Percentiles rank a stretch among this genome's conserved stretches.
phyloP scores from a whole-genome alignment of 2,888 invertebrate genomes.

The Cephus rjabovi region DNA sequence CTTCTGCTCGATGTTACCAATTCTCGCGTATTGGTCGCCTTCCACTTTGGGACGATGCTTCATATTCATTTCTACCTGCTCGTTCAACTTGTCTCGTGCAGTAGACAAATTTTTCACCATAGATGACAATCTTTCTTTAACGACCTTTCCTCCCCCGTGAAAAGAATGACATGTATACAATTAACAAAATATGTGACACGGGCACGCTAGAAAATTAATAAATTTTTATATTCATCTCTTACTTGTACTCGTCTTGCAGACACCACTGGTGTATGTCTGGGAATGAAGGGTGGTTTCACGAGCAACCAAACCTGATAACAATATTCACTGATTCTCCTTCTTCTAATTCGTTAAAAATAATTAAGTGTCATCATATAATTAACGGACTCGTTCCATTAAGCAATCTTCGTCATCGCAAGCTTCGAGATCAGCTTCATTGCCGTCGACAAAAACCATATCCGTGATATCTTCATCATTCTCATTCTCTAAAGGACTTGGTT shows the following conservation, averaged over 20 bases:
- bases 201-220: neutral
- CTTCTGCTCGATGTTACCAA: constrained; percentile 11
- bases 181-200: neutral
- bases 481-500: neutral
- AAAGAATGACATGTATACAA: neutral
- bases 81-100: constrained; percentile 18
- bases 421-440: constrained; percentile 32
- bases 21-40: constrained; percentile 17
- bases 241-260: constrained; percentile 19
- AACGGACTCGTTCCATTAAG: constrained; percentile 33
- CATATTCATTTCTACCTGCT: constrained; percentile 8
- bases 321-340: neutral
- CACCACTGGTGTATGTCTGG: constrained; percentile 16
- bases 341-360: neutral
- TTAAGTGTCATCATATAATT: neutral
- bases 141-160: constrained; percentile 15
- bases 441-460: constrained; percentile 34
- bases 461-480: neutral
- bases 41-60: constrained; percentile 9
- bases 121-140: constrained; percentile 32
- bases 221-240: neutral
- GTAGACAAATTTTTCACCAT: constrained; percentile 23
- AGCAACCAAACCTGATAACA: constrained; percentile 31
- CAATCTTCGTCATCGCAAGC: constrained; percentile 32
- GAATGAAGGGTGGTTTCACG: constrained; percentile 25